phyloP scores from a whole-genome alignment of 2,113 vertebrate species.

The Polyodon spathula region DNA sequence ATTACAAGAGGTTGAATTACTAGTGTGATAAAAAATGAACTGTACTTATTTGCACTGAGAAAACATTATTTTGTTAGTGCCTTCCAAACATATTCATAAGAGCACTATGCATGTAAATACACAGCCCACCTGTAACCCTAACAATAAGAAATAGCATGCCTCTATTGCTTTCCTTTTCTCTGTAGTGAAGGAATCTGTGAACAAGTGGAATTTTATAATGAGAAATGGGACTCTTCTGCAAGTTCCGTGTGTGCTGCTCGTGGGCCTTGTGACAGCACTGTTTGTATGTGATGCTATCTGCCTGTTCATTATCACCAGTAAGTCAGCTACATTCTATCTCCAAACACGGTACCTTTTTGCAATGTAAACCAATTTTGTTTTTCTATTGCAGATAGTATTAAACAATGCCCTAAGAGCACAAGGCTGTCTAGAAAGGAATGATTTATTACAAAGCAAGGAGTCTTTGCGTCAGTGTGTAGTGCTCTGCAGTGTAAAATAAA shows the following conservation, averaged over 20 bases:
- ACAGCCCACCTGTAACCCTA: constrained; percentile 22
- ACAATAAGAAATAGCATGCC: constrained; percentile 48
- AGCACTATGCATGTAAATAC: constrained; percentile 12
- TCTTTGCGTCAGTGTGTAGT: constrained; percentile 60
- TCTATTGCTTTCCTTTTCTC: constrained; percentile 34
- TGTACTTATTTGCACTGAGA: too few relatives aligned
- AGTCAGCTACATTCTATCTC: constrained; percentile 60
- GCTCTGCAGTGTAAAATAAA: constrained; percentile 69
- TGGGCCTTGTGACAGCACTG: constrained; percentile 34
- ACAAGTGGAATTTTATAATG: constrained; percentile 49
- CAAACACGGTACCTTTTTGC: constrained; percentile 40
- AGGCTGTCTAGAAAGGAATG: constrained; percentile 65
- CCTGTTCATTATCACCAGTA: constrained; percentile 67
- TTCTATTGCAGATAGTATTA: constrained; percentile 65
- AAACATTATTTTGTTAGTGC: constrained; percentile 14
- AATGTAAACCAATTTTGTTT: constrained; percentile 67
- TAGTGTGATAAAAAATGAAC: too few relatives aligned
- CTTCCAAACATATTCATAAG: constrained; percentile 45
- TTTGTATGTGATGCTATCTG: constrained; percentile 42
- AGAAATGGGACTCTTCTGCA: constrained; percentile 52
- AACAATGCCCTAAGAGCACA: constrained; percentile 68
- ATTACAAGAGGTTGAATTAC: too few relatives aligned
- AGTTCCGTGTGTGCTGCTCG: constrained; percentile 55
- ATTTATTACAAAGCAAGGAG: constrained; percentile 72
- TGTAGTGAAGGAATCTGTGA: constrained; percentile 36